These are phyloP conservation scores for Oxyscelio sp. DNA, from an alignment of 2,888 invertebrate genomes.

Conservation along the genomic window DNA sequence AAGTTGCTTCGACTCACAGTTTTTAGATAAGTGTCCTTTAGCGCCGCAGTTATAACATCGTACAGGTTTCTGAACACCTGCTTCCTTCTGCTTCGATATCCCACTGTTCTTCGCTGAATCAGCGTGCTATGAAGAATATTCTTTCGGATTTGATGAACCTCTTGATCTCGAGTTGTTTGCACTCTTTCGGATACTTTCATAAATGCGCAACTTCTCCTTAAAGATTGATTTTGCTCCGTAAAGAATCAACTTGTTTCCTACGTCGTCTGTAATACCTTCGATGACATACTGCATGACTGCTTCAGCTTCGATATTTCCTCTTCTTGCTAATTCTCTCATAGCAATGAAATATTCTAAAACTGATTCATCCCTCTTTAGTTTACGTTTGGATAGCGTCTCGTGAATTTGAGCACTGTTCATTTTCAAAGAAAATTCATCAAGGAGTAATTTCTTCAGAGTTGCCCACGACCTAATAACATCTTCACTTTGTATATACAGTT, in stretches of 20 bases:
- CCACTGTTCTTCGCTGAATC: no score
- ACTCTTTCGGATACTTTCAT: not conserved
- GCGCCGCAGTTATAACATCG: no score
- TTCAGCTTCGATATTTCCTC: not conserved
- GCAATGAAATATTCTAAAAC: constrained; percentile 37
- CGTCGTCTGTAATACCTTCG: not conserved
- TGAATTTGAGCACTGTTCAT: constrained; percentile 18
- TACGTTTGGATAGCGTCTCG: constrained; percentile 17
- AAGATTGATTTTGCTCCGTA: not conserved
- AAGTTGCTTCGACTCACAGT: no score
- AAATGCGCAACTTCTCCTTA: not conserved
- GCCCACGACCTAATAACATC: constrained; percentile 37
- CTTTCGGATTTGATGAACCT: no score
- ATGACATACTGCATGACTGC: not conserved
- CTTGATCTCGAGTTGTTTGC: not conserved
- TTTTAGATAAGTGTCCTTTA: no score
- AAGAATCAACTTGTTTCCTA: not conserved
- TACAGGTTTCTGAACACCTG: no score
- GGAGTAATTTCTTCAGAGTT: constrained; percentile 17
- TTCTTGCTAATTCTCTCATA: not conserved
- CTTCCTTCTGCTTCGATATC: no score
- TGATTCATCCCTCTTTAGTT: constrained; percentile 30
- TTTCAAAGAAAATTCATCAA: constrained; percentile 28
- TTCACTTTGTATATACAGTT: constrained; percentile 21
- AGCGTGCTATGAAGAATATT: no score